Conservation (phyloP, 2,888 invertebrate genomes). For the Tetragonisca angustula region DNA sequence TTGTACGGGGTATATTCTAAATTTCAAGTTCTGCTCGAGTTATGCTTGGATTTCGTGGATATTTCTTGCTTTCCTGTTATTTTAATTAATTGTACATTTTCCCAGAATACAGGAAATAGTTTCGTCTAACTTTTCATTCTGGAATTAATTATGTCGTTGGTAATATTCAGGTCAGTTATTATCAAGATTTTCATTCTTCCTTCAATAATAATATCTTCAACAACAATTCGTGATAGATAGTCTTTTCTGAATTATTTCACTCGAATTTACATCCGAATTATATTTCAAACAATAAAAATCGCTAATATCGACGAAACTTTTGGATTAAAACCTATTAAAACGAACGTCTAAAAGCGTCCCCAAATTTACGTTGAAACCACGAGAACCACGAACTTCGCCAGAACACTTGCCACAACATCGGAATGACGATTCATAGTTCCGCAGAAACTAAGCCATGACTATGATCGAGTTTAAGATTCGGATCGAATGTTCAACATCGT, state of each 20-base stretch:
- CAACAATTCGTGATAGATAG: too few relatives aligned
- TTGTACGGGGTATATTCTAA: neutral
- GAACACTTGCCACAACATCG: neutral
- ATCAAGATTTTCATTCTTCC: neutral
- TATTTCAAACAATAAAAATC: neutral
- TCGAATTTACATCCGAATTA: neutral
- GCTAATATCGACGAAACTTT: neutral
- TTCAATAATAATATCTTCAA: neutral
- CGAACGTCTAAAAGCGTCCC: neutral
- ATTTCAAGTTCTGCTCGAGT: neutral
- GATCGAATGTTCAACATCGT: neutral
- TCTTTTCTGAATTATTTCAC: fast-evolving
- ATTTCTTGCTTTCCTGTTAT: neutral
- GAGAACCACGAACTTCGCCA: neutral
- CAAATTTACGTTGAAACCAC: neutral
- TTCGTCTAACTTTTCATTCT: neutral
- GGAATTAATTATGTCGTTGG: neutral
- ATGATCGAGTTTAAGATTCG: neutral
- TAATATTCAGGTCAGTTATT: too few relatives aligned
- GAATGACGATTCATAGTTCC: neutral
- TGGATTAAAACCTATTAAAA: neutral
- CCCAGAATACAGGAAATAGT: neutral
- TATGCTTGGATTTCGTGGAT: neutral
- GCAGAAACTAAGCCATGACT: neutral
- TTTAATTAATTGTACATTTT: neutral